These are phyloP conservation scores for Nemotelus pantherinus DNA, from an alignment of 2,888 invertebrate genomes.

Conservation along the genomic window DNA sequence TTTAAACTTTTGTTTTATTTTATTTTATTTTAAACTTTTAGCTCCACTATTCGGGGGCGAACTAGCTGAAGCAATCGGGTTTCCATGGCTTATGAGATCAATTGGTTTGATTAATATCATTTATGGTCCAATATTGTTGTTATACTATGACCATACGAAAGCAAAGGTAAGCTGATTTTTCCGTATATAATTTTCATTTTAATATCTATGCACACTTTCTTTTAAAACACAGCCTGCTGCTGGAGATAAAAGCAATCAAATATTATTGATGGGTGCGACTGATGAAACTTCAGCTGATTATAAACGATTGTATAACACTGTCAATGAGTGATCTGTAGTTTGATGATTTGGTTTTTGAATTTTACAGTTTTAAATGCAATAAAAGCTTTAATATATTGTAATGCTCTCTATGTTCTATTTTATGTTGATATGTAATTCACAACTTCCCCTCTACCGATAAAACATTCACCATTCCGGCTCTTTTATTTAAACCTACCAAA, in stretches of 20 bases:
- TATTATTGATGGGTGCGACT: constrained; percentile 57
- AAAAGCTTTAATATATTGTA: constrained; percentile 9
- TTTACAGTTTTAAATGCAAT: constrained; percentile 1
- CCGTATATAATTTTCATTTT: background rate
- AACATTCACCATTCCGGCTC: too few relatives aligned
- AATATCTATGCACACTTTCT: background rate
- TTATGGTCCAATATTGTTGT: constrained; percentile 73
- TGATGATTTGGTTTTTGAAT: background rate
- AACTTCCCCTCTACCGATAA: too few relatives aligned
- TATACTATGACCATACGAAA: constrained; percentile 60
- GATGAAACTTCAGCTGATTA: constrained; percentile 58
- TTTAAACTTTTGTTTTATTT: background rate
- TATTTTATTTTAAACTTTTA: constrained; percentile 55
- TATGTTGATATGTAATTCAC: background rate
- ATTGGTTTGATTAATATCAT: constrained; percentile 76
- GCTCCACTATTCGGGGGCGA: constrained; percentile 81
- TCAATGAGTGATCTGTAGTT: constrained; percentile 54
- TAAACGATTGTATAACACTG: constrained; percentile 62
- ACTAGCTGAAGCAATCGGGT: constrained; percentile 75
- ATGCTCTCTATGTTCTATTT: background rate
- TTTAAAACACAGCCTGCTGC: constrained; percentile 18
- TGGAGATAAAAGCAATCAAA: constrained; percentile 58
- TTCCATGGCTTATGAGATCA: constrained; percentile 77
- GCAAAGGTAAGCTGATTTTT: constrained; percentile 56
- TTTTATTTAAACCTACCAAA: too few relatives aligned